Base-by-base conservation (phyloP, 2,797 vertebrate species). In the Novumbra hubbsi region DNA sequence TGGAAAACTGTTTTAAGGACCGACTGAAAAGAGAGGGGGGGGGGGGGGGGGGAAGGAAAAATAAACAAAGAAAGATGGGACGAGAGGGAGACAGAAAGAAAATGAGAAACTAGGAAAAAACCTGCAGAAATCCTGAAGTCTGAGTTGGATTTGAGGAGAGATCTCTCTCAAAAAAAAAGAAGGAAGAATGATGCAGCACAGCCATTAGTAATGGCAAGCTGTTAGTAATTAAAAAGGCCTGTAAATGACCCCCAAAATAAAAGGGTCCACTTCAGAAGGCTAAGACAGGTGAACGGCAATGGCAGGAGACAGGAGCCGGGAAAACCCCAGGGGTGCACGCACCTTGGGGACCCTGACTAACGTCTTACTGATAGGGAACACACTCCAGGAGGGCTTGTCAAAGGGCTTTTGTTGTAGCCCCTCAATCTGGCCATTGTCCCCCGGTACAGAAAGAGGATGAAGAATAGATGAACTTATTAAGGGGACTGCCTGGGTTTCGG, bases 171-270 rank as follows among this genome's bases (percentile, higher is more conserved):
- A 90, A 92, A 94, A 91, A 38, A 38, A 38, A 93, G 92, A 93
- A 89, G 87, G 75, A 74, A 73, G 87, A 90, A 87, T 88, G 81
- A 84, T 76, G 80, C 73, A 72, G 78, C 78, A 77, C 78, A 82
- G 91, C 91, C 91, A 91, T 91, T 93, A n/a, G n/a, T n/a, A n/a
- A n/a, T 94, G 77, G 84, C 91, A 92, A 94, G 92, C 91, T 89
- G 91, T 77, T 83, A 91, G 92, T 94, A 93, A 94, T 96, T 95
- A 95, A 93, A 93, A 91, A 80, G 82, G 91, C 91, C 93, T 92
- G 92, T 87, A 94, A 95, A 94, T 83, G 88, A 86, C 88, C 87
- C 86, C 74, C 84, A 85, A 92, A 91, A 84, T 82, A 78, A 86
- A 71, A 50, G 16, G n/a, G 88, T 91, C 90, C 90, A 93, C 93